These are phyloP conservation scores for Enteromius treurensis DNA, from an alignment of 2,797 vertebrate genomes.

Conservation along the genomic window DNA sequence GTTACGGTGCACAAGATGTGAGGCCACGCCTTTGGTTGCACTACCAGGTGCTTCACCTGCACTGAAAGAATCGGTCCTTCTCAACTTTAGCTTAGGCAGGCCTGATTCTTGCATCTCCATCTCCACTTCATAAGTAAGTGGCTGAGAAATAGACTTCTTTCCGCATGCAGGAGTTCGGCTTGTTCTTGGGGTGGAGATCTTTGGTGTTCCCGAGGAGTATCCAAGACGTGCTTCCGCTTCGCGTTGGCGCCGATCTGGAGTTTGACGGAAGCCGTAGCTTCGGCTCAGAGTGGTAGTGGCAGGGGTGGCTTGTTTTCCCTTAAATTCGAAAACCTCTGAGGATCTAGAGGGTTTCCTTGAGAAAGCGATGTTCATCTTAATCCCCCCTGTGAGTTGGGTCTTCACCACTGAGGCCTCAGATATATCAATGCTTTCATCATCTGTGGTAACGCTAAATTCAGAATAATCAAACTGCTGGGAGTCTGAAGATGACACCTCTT, in stretches of 20 bases:
- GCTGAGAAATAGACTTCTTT: conserved; percentile 43
- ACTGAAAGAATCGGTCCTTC: conserved; percentile 77
- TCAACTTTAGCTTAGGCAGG: conserved; percentile 89
- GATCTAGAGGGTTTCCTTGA: conserved; percentile 70
- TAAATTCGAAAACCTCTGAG: conserved; percentile 56
- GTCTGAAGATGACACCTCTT: conserved; percentile 64
- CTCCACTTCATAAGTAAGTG: conserved; percentile 85
- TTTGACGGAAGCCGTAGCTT: conserved; percentile 79
- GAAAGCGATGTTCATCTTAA: conserved; percentile 72
- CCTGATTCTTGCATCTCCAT: conserved; percentile 90
- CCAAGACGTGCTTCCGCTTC: conserved; percentile 81
- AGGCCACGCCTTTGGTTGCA: conserved; percentile 52
- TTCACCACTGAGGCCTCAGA: conserved; percentile 69
- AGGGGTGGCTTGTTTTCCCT: conserved; percentile 47
- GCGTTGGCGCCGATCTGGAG: conserved; percentile 82
- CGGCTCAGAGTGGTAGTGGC: conserved; percentile 42
- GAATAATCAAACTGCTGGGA: conserved; percentile 70
- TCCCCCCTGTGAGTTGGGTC: conserved; percentile 66
- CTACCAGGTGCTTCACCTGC: conserved; percentile 58
- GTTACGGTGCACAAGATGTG: conserved; percentile 50
- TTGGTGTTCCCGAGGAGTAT: conserved; percentile 61
- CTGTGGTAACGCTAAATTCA: conserved; percentile 66
- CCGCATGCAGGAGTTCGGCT: conserved; percentile 43
- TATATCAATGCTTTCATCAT: conserved; percentile 71
- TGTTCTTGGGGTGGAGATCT: conserved; percentile 70